phyloP scores from a whole-genome alignment of 2,797 vertebrate genomes.

The Borostomias antarcticus region DNA sequence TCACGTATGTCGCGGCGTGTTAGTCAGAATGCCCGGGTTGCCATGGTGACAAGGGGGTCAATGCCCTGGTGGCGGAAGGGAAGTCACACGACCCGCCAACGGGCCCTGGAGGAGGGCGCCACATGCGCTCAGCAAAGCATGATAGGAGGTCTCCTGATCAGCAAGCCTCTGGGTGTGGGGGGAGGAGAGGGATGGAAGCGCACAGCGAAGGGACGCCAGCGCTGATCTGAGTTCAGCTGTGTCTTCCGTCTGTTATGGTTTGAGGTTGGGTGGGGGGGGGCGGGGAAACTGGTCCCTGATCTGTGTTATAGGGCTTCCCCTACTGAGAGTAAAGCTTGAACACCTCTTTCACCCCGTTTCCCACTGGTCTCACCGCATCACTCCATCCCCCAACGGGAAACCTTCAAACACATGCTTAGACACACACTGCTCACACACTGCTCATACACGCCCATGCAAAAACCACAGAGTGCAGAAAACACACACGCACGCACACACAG shows the following conservation, averaged over 20 bases:
- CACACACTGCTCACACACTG: too few relatives aligned
- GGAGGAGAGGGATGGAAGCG: neutral
- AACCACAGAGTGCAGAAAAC: too few relatives aligned
- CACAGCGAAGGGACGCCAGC: too few relatives aligned
- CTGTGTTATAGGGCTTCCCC: neutral
- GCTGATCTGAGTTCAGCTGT: neutral
- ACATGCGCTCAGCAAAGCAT: constrained; percentile 34
- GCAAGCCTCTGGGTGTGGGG: constrained; percentile 31
- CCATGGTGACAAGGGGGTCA: constrained; percentile 58
- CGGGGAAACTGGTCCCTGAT: neutral
- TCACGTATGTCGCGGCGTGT: constrained; percentile 60
- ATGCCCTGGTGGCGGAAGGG: constrained; percentile 45
- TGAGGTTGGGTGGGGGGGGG: neutral
- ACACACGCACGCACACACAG: too few relatives aligned
- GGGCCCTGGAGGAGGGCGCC: constrained; percentile 48
- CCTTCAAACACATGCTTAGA: too few relatives aligned
- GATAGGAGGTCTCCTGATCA: constrained; percentile 20
- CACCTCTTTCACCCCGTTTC: too few relatives aligned
- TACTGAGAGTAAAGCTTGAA: too few relatives aligned
- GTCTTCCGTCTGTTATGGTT: neutral
- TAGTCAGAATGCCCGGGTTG: constrained; percentile 56
- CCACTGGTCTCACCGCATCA: too few relatives aligned
- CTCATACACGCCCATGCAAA: too few relatives aligned
- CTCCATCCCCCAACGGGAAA: too few relatives aligned
- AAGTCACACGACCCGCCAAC: constrained; percentile 53